A percentile compares a stretch with the other conserved stretches of the same genome.
Evolutionary conservation across 2,888 invertebrate genomes (phyloP).

Genomic region (Drosophila nr. fundita): DNA sequence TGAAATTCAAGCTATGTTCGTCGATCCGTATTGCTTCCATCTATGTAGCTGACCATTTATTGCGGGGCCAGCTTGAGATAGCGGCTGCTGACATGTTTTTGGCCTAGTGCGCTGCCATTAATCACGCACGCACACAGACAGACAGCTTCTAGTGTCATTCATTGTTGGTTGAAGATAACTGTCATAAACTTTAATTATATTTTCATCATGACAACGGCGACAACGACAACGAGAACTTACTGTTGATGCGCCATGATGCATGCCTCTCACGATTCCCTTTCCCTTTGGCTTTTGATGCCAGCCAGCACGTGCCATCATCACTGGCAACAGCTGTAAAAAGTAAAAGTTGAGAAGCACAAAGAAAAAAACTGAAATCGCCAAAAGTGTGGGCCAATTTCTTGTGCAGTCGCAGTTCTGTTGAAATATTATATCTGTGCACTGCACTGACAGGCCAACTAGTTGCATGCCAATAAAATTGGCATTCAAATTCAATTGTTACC

Average conservation of each 20-base stretch:
- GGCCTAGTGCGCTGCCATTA: slow-evolving; percentile 54
- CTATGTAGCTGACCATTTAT: slow-evolving; percentile 35
- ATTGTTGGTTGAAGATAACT: slow-evolving; percentile 74
- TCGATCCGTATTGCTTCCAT: slow-evolving; percentile 27
- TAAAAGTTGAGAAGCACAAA: slow-evolving; percentile 24
- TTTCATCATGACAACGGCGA: slow-evolving; percentile 67
- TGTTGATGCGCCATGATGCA: slow-evolving; percentile 53
- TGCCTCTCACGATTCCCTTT: slow-evolving; percentile 20
- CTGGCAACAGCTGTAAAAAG: slow-evolving; percentile 8
- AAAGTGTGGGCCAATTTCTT: slow-evolving; percentile 33
- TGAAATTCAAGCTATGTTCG: slow-evolving; percentile 6
- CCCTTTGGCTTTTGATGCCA: slow-evolving; percentile 30
- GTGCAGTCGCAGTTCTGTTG: slow-evolving; percentile 29
- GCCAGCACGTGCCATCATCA: slow-evolving; percentile 67
- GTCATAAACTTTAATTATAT: slow-evolving; percentile 81
- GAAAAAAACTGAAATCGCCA: slow-evolving; percentile 23
- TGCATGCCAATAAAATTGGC: slow-evolving; percentile 70
- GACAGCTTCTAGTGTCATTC: slow-evolving; percentile 51
- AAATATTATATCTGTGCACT: slow-evolving; percentile 66
- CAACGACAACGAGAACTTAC: slow-evolving; percentile 26
- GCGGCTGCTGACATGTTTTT: slow-evolving; percentile 34
- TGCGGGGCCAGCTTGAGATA: slow-evolving; percentile 10
- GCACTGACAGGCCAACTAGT: slow-evolving; percentile 76
- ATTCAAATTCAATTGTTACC: slow-evolving; percentile 71
- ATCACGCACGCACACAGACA: slow-evolving; percentile 45